Evolutionary conservation across 2,113 vertebrate genomes (phyloP).

Genomic region (Astatoreochromis straeleni): DNA sequence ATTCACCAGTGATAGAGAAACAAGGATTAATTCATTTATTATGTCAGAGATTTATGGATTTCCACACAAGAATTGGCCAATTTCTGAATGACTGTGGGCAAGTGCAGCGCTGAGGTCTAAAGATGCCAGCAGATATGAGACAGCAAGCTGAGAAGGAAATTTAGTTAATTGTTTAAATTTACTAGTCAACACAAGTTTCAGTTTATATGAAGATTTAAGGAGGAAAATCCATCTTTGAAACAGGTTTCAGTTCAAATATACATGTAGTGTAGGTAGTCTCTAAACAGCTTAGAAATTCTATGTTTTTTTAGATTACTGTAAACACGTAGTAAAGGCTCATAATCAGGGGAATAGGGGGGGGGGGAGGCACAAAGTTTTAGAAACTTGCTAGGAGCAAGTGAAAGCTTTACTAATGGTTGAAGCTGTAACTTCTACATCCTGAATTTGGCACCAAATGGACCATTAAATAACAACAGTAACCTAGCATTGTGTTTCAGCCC

Average conservation of each 20-base stretch:
- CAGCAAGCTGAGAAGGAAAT: background rate
- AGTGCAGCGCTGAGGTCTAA: background rate
- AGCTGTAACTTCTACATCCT: background rate
- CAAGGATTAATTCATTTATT: background rate
- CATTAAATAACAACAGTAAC: background rate
- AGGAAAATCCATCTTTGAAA: background rate
- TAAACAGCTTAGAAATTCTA: background rate
- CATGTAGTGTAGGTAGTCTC: background rate
- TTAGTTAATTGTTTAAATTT: background rate
- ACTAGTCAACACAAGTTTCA: background rate
- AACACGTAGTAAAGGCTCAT: background rate
- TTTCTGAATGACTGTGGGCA: background rate
- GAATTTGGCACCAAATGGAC: background rate
- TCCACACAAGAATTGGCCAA: background rate
- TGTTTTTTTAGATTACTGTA: background rate
- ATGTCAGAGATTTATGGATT: background rate
- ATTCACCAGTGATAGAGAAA: background rate
- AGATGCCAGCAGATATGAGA: background rate
- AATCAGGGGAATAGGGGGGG: rapidly evolving
- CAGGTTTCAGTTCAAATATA: background rate
- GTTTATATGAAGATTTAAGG: background rate
- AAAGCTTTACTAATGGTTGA: background rate
- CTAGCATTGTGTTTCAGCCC: background rate
- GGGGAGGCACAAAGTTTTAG: rapidly evolving
- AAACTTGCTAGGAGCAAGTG: background rate